phyloP scores from a whole-genome alignment of 2,888 invertebrate genomes.

The Acronicta aceris region DNA sequence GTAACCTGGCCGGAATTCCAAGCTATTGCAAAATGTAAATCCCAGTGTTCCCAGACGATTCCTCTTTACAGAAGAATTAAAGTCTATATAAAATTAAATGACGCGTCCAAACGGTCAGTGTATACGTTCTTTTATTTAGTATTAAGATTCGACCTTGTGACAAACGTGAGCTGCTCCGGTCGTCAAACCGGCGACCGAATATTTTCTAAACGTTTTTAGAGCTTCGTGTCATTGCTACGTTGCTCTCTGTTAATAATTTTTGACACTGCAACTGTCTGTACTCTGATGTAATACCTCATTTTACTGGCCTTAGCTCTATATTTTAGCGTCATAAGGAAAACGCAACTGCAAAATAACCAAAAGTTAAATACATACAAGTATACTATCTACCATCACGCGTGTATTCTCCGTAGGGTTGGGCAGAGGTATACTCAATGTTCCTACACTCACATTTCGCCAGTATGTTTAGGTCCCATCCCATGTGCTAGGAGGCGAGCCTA shows the following conservation, averaged over 20 bases:
- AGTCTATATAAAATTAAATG: background rate
- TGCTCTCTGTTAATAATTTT: conserved; percentile 25
- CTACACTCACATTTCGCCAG: no score
- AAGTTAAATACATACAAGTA: no score
- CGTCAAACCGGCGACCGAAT: conserved; percentile 56
- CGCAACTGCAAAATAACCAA: no score
- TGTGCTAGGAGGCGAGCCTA: no score
- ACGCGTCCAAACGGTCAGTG: conserved; percentile 28
- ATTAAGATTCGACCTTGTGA: conserved; percentile 60
- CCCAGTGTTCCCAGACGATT: no score
- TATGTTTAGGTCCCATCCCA: no score
- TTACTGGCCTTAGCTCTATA: no score
- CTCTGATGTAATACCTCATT: background rate
- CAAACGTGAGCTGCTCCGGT: conserved; percentile 61
- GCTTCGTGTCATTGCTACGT: conserved; percentile 41
- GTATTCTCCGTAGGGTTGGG: no score
- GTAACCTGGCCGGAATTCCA: background rate
- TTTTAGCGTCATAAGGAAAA: no score
- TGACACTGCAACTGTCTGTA: conserved; percentile 34
- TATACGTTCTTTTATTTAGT: conserved; percentile 41
- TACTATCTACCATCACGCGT: no score
- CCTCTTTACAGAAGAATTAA: background rate
- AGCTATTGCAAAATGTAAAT: background rate
- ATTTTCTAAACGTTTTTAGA: conserved; percentile 49
- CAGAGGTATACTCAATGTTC: no score